These are phyloP conservation scores for Marmota monax DNA, from an alignment of 2,113 vertebrate species.

Conservation along the genomic window DNA sequence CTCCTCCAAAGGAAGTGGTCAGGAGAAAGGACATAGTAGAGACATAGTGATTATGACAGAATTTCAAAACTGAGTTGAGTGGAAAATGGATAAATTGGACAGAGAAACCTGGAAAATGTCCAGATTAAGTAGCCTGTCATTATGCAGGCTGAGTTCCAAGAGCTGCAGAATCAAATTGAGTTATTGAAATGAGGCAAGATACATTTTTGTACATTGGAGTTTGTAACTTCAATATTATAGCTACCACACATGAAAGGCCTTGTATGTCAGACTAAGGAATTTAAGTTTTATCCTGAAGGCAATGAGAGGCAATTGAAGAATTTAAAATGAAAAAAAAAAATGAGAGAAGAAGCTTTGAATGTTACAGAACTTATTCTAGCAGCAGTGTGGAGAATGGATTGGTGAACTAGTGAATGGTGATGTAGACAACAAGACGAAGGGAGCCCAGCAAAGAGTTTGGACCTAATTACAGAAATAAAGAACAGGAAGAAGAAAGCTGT, in stretches of 20 bases:
- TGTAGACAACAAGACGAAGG: slow-evolving; percentile 19
- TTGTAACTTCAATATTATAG: slow-evolving; percentile 64
- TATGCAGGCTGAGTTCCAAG: slow-evolving; percentile 43
- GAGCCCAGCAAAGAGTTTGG: not conserved
- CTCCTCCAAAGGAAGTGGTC: not conserved
- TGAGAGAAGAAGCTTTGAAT: slow-evolving; percentile 33
- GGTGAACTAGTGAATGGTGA: not conserved
- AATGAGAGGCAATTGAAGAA: slow-evolving; percentile 62
- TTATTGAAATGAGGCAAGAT: slow-evolving; percentile 69
- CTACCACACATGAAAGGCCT: slow-evolving; percentile 70
- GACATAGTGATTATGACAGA: not conserved
- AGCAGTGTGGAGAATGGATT: slow-evolving; percentile 57
- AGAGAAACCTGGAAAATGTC: slow-evolving; percentile 27
- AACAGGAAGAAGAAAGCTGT: not conserved
- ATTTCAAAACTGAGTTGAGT: slow-evolving; percentile 22
- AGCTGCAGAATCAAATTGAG: slow-evolving; percentile 62
- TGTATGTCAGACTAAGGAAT: slow-evolving; percentile 25
- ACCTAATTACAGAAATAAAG: slow-evolving; percentile 19
- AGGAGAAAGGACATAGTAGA: not conserved
- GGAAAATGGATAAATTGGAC: not conserved
- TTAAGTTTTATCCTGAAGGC: slow-evolving; percentile 71
- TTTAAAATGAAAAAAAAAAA: slow-evolving; percentile 72
- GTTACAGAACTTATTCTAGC: not conserved
- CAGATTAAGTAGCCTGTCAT: slow-evolving; percentile 61
- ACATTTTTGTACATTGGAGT: slow-evolving; percentile 63